Conservation (phyloP, 2,797 vertebrate species). For the Myiotriccus ornatus region DNA sequence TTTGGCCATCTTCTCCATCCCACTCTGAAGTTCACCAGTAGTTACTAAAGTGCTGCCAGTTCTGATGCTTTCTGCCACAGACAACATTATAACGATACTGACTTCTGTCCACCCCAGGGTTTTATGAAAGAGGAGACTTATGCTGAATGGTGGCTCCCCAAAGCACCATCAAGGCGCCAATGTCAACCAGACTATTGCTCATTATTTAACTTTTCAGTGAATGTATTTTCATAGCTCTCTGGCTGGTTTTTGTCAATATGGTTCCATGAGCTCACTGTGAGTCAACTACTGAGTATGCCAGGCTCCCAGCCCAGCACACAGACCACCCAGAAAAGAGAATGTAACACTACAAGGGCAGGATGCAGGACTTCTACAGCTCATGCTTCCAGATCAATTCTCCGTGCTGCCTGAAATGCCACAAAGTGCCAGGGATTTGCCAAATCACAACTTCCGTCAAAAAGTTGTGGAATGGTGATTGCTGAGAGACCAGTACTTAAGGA, state of each 20-base stretch:
- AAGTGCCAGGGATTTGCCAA: not conserved
- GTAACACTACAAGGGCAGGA: not conserved
- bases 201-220: not conserved
- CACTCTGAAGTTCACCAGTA: not conserved
- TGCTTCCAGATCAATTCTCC: not conserved
- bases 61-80: not conserved
- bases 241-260: not conserved
- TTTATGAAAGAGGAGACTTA: not conserved
- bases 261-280: not conserved
- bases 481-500: not conserved
- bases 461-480: not conserved
- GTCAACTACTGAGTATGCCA: not conserved
- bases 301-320: not conserved
- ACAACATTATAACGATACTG: not conserved
- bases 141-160: not conserved
- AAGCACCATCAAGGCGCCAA: not conserved
- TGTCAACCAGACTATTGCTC: not conserved
- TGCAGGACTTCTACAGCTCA: not conserved
- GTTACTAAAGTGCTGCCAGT: not conserved
- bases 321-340: not conserved
- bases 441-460: not conserved
- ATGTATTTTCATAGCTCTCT: not conserved
- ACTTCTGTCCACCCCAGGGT: not conserved
- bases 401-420: rapidly evolving
- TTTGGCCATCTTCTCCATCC: not conserved